Base-by-base conservation (phyloP, 2,797 vertebrate species). In the Poecilia gillii region DNA sequence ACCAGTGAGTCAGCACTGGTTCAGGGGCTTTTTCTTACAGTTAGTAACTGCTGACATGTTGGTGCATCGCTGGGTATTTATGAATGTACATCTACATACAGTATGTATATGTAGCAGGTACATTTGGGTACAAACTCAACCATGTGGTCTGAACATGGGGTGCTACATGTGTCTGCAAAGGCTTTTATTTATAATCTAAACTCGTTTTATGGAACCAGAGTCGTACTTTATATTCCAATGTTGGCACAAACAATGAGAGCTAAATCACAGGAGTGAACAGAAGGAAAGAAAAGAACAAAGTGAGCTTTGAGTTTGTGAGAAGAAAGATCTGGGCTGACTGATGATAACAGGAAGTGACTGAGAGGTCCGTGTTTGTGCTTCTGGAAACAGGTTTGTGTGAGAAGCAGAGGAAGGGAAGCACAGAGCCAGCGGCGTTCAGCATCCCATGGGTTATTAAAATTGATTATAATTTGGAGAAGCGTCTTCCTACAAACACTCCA, bases 391-490 rank as follows among this genome's bases (percentile, higher is more conserved):
- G 47, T 70, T 77, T 79, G 78, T 72, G 72, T 9, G 70, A 39
- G 76, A 73, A 79, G 73, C 76, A 66, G 57, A 76, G 59, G 75
- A 77, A 64, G 31, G 71, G 78, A 78, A 85, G 81, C 91, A 90
- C 66, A 25, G 51, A 85, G 85, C 77, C 78, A 84, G 78, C 53
- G 66, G 76, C 81, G 62, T 57, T 64, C 0, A 0, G 43, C 43
- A 11, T 85, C 91, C 79, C 78, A 0, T 33, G 91, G 84, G 89
- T 90, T 73, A 91, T 91, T 77, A 90, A 88, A 90, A 91, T 92
- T 82, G 83, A 91, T 92, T 59, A 75, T 75, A 84, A 91, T 84
- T 88, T 75, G 80, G 73, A 76, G 78, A 81, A 87, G 78, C 70
- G 75, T 85, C 77, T 87, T 70, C 75, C 77, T 88, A 80, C 75